phyloP scores from a whole-genome alignment of 2,797 vertebrate genomes.

The Pogoniulus pusillus region DNA sequence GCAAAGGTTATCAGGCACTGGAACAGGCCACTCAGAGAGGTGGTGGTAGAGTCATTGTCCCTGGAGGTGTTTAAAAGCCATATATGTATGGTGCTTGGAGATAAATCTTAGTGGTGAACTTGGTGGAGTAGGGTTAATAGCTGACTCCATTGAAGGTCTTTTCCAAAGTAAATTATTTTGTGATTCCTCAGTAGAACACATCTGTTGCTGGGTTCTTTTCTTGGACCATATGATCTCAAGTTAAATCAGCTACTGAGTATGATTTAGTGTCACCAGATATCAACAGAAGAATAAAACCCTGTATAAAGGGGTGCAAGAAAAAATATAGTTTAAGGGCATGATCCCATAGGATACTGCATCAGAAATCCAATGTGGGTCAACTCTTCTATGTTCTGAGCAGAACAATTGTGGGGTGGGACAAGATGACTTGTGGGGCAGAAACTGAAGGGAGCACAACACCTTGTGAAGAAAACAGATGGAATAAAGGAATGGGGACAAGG shows the following conservation, averaged over 20 bases:
- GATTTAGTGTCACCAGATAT: not conserved
- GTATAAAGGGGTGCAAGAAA: not conserved
- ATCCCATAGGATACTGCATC: not conserved
- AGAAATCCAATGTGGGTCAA: not conserved
- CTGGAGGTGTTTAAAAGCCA: too few species aligned
- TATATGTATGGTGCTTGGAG: too few species aligned
- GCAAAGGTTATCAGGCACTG: too few species aligned
- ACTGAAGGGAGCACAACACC: not conserved
- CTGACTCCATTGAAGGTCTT: too few species aligned
- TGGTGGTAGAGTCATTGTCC: too few species aligned
- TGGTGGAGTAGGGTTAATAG: too few species aligned
- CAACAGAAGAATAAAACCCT: not conserved
- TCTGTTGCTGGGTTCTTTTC: not conserved
- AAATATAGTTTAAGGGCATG: not conserved
- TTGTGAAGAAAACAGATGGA: not conserved
- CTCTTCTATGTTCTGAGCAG: not conserved
- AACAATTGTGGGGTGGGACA: not conserved
- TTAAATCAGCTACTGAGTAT: not conserved
- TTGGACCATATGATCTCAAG: not conserved
- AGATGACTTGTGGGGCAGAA: not conserved
- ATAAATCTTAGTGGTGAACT: too few species aligned
- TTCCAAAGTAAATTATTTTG: too few species aligned
- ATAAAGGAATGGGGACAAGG: not conserved
- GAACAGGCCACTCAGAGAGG: too few species aligned
- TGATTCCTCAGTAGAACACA: not conserved